These are phyloP conservation scores for Papilio aristodemus DNA, from an alignment of 1,140 invertebrate genomes.

Conservation along the genomic window DNA sequence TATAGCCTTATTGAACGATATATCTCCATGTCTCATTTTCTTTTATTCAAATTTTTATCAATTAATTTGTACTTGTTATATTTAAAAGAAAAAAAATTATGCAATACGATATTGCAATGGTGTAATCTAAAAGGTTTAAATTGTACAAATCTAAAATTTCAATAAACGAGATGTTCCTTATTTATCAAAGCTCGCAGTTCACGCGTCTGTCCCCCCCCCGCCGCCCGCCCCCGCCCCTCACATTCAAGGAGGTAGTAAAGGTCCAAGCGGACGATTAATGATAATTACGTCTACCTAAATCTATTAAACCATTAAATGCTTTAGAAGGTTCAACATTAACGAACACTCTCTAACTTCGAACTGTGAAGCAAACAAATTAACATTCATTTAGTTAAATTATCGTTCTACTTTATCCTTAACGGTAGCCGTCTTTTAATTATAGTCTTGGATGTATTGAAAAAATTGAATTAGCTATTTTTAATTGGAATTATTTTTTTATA, in stretches of 20 bases:
- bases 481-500: too few species aligned
- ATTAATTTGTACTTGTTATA: too few species aligned
- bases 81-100: too few species aligned
- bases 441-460: neutral
- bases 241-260: conserved; percentile 14
- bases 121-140: neutral
- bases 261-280: conserved; percentile 27
- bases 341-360: conserved; percentile 27
- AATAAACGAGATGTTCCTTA: conserved; percentile 5
- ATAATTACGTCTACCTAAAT: conserved; percentile 31
- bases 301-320: conserved; percentile 30
- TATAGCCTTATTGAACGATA: too few species aligned
- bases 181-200: neutral
- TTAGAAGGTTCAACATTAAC: conserved; percentile 26
- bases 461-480: neutral
- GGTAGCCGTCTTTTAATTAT: neutral
- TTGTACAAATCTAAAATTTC: conserved; percentile 18
- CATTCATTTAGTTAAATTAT: conserved; percentile 25
- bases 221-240: too few species aligned
- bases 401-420: conserved; percentile 10
- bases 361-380: conserved; percentile 15
- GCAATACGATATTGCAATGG: too few species aligned
- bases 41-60: too few species aligned
- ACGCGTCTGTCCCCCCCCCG: neutral
- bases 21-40: too few species aligned